Evolutionary conservation across 2,113 vertebrate species (phyloP).

Genomic region (Anhinga anhinga): DNA sequence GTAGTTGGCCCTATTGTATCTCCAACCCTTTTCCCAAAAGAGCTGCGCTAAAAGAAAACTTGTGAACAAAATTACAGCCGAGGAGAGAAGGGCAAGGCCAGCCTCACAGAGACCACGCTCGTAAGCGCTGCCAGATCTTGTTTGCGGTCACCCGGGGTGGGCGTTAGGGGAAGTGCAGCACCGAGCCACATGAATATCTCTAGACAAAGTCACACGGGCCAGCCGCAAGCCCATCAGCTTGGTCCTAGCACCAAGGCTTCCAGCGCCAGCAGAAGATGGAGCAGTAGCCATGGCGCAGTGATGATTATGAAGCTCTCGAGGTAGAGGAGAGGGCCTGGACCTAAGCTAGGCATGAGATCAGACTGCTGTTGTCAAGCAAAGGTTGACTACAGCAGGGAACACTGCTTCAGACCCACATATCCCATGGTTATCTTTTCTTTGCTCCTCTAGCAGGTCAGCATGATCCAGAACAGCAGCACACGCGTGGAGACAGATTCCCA

Average conservation of each 20-base stretch:
- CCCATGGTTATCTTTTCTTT: background rate
- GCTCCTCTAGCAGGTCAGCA: background rate
- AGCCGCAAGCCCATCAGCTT: background rate
- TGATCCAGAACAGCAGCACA: background rate
- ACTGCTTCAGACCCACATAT: background rate
- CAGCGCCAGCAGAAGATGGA: background rate
- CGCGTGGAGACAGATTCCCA: background rate
- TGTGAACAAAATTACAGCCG: background rate
- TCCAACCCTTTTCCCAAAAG: background rate
- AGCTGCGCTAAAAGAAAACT: background rate
- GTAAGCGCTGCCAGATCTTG: background rate
- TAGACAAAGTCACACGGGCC: background rate
- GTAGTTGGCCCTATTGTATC: background rate
- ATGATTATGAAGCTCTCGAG: background rate
- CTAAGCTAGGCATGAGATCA: background rate
- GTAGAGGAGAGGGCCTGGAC: background rate
- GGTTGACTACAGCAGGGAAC: background rate
- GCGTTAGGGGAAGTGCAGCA: background rate
- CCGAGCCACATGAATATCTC: background rate
- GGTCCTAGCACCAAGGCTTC: background rate
- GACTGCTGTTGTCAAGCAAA: background rate
- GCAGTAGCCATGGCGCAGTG: background rate
- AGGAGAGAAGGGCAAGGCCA: background rate
- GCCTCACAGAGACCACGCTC: background rate
- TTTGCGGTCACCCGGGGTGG: rapidly evolving